Evolutionary conservation across 2,113 vertebrate genomes (phyloP).

Genomic region (Oryzias curvinotus): DNA sequence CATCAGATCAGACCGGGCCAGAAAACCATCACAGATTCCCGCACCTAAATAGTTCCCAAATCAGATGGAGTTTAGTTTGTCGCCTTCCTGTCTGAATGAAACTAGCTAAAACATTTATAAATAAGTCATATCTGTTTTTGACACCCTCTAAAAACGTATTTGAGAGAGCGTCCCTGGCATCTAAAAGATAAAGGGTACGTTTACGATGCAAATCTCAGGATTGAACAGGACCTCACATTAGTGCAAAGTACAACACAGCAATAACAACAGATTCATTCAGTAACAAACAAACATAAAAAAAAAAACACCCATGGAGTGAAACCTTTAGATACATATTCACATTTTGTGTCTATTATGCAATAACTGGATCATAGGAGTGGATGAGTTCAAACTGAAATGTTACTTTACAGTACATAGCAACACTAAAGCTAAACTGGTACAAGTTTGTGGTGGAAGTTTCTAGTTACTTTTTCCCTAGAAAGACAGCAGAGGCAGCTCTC

Average conservation of each 20-base stretch:
- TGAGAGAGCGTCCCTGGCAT: slow-evolving; percentile 55
- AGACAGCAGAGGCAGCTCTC: slow-evolving; percentile 31
- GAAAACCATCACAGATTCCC: slow-evolving; percentile 2
- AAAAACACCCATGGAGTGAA: slow-evolving; percentile 39
- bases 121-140: slow-evolving; percentile 4
- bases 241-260: slow-evolving; percentile 62
- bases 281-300: slow-evolving; percentile 27
- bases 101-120: too few relatives aligned
- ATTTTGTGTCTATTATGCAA: slow-evolving; percentile 58
- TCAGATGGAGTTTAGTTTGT: too few relatives aligned
- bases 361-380: slow-evolving; percentile 44
- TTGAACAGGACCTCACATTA: slow-evolving; percentile 63
- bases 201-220: slow-evolving; percentile 47
- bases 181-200: slow-evolving; percentile 62
- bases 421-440: slow-evolving; percentile 51
- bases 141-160: neutral
- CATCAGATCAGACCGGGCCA: slow-evolving; percentile 31
- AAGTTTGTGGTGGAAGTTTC: slow-evolving; percentile 21
- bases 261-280: slow-evolving; percentile 51
- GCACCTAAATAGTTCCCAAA: neutral
- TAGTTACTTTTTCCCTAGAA: slow-evolving; percentile 38
- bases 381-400: slow-evolving; percentile 48
- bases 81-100: too few relatives aligned
- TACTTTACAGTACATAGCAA: slow-evolving; percentile 65
- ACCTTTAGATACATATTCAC: slow-evolving; percentile 65